A percentile compares a stretch with the other conserved stretches of the same genome.
Evolutionary conservation across 2,797 vertebrate genomes (phyloP).

Genomic region (Perodicticus potto): DNA sequence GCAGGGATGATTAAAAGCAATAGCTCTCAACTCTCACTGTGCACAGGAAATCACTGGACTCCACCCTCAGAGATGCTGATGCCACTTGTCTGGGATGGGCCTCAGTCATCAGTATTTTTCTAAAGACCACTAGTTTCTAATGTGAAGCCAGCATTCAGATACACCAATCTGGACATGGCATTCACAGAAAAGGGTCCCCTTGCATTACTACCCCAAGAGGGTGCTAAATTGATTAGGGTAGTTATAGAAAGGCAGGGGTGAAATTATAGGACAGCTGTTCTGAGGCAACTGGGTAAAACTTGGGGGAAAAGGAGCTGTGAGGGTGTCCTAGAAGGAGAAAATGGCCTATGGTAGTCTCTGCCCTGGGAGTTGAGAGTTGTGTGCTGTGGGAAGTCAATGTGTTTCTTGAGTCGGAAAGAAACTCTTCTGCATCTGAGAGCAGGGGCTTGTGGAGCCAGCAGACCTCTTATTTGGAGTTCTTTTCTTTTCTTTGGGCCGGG

Average conservation of each 20-base stretch:
- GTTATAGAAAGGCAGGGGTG: neutral
- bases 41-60: neutral
- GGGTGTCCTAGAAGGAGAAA: neutral
- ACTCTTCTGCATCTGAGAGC: neutral
- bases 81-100: neutral
- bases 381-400: neutral
- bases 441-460: fast-evolving
- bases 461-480: neutral
- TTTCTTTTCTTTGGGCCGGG: neutral
- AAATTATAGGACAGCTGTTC: neutral
- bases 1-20: neutral
- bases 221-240: no score
- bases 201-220: neutral
- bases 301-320: no score
- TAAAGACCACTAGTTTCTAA: neutral
- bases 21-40: fast-evolving
- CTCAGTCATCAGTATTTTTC: neutral
- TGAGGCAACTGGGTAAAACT: neutral
- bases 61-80: neutral
- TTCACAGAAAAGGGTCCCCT: neutral
- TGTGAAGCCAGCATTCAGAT: neutral
- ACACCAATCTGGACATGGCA: neutral
- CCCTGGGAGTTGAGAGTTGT: neutral
- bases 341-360: fast-evolving
- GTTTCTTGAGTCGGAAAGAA: neutral